Conservation (phyloP, 2,797 vertebrate genomes). For the Dendrocincla fuliginosa region DNA sequence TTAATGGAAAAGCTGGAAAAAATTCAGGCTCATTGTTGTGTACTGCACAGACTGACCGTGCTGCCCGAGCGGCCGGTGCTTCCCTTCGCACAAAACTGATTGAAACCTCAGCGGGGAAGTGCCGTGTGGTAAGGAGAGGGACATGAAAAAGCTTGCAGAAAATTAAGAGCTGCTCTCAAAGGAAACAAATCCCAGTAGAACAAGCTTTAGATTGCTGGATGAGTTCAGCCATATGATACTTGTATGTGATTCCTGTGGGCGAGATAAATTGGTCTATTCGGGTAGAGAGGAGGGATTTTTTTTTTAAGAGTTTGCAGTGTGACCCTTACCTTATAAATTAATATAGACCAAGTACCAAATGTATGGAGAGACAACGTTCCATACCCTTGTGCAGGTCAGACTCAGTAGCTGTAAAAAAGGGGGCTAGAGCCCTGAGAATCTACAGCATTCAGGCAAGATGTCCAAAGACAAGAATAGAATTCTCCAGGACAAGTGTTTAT, state of each 20-base stretch:
- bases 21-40: not conserved
- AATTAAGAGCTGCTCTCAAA: constrained; percentile 10
- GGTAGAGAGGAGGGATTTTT: not conserved
- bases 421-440: not conserved
- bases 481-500: not conserved
- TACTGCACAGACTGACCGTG: not conserved
- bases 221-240: not conserved
- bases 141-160: constrained; percentile 25
- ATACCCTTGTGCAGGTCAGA: not conserved
- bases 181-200: not conserved
- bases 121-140: not conserved
- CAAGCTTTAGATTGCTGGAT: not conserved
- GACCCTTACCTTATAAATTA: not conserved
- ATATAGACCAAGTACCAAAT: not conserved
- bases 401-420: not conserved
- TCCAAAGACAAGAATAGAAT: not conserved
- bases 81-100: not conserved
- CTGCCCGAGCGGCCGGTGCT: not conserved
- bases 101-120: constrained; percentile 6
- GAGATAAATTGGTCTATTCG: not conserved
- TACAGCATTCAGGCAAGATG: not conserved
- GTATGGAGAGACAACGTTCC: not conserved
- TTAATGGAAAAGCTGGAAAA: not conserved
- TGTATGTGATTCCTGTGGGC: not conserved
- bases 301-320: not conserved